Percentiles rank a stretch among this genome's conserved stretches.
These are phyloP conservation scores for Takifugu flavidus DNA, from an alignment of 2,113 vertebrate genomes.

Conservation along the genomic window DNA sequence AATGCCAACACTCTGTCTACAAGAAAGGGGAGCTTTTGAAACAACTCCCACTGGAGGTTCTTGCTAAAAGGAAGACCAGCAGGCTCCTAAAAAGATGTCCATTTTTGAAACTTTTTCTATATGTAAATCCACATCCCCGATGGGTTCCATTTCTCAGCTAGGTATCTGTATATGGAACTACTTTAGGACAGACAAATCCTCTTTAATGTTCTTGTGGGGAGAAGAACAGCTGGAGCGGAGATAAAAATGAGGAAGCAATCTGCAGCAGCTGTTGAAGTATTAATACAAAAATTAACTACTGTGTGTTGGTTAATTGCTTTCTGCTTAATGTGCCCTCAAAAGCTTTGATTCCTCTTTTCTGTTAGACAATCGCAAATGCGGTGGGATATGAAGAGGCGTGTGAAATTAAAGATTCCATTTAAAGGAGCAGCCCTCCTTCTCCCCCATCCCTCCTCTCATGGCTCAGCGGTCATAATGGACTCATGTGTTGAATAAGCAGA, in stretches of 20 bases:
- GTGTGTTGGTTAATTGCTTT: slow-evolving; percentile 79
- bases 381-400: slow-evolving; percentile 70
- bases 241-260: slow-evolving; percentile 75
- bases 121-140: slow-evolving; percentile 68
- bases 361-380: slow-evolving; percentile 67
- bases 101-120: slow-evolving; percentile 59
- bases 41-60: too few species aligned
- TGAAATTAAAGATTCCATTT: slow-evolving; percentile 76
- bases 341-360: slow-evolving; percentile 73
- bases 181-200: slow-evolving; percentile 76
- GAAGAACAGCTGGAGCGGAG: slow-evolving; percentile 74
- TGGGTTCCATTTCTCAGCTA: slow-evolving; percentile 58
- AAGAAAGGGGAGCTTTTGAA: slow-evolving; percentile 18
- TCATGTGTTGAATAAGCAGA: slow-evolving; percentile 76
- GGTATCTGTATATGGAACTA: slow-evolving; percentile 72
- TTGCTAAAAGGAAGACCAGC: slow-evolving; percentile 49
- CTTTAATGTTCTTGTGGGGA: slow-evolving; percentile 74
- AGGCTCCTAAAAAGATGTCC: slow-evolving; percentile 62
- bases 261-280: slow-evolving; percentile 76
- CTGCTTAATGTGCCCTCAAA: slow-evolving; percentile 79
- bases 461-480: slow-evolving; percentile 73
- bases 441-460: slow-evolving; percentile 64
- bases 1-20: slow-evolving; percentile 45
- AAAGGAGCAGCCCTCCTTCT: slow-evolving; percentile 54
- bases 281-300: slow-evolving; percentile 80